Evolutionary conservation across 92 coral and sea anemone species (phyloP).

Genomic region (Nematostella vectensis): DNA sequence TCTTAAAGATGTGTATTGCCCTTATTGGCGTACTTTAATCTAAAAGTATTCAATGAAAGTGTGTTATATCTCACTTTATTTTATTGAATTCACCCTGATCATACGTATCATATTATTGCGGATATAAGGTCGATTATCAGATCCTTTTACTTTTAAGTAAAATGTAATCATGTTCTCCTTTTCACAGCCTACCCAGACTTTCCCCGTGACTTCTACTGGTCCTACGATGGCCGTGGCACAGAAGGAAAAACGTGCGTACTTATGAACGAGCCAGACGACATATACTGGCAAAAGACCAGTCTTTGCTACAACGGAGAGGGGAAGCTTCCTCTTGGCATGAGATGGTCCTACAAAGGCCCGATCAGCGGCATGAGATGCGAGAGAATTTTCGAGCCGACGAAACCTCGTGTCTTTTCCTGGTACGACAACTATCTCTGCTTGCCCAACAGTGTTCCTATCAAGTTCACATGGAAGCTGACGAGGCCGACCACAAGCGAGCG

Average conservation of each 20-base stretch:
- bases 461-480: constrained; percentile 57
- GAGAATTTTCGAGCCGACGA: constrained; percentile 32
- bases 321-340: constrained; percentile 41
- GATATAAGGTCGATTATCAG: not conserved
- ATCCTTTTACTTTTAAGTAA: too few species aligned
- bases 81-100: too few species aligned
- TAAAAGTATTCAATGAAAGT: too few species aligned
- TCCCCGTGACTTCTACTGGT: constrained; percentile 74
- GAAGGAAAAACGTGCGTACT: constrained; percentile 36
- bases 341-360: constrained; percentile 45
- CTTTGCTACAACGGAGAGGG: constrained; percentile 60
- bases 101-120: not conserved
- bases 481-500: constrained; percentile 25
- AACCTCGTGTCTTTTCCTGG: constrained; percentile 31
- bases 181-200: constrained; percentile 37
- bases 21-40: too few species aligned
- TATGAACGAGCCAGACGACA: constrained; percentile 36
- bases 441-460: constrained; percentile 46
- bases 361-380: constrained; percentile 40
- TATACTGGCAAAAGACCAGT: constrained; percentile 40
- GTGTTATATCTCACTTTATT: too few species aligned
- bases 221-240: constrained; percentile 37
- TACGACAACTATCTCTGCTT: constrained; percentile 48
- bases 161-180: not conserved
- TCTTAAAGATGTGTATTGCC: too few species aligned